Conservation (phyloP, 2,113 vertebrate genomes). For the Anguilla rostrata region DNA sequence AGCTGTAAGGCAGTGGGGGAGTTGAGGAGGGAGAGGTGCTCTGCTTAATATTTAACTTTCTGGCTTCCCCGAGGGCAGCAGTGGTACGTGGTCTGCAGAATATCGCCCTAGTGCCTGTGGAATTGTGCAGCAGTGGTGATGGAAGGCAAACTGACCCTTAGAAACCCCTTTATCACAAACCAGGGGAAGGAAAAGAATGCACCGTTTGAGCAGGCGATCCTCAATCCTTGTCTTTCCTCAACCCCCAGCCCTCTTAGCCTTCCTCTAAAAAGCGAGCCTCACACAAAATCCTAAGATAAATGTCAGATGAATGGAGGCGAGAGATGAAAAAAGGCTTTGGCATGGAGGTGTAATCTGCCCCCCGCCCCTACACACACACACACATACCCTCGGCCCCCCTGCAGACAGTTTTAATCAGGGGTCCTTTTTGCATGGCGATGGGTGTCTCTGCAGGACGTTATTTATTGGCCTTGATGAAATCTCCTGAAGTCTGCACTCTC, state of each 20-base stretch:
- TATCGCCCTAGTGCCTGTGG: not conserved
- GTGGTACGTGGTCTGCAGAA: not conserved
- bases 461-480: constrained; percentile 73
- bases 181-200: not conserved
- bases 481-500: constrained; percentile 67
- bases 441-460: constrained; percentile 68
- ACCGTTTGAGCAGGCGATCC: not conserved
- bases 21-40: not conserved
- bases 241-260: constrained; percentile 6
- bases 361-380: not conserved
- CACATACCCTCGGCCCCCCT: constrained; percentile 12
- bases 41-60: not conserved
- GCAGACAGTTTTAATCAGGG: constrained; percentile 59
- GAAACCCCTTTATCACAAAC: not conserved
- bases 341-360: constrained; percentile 61
- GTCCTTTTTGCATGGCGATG: constrained; percentile 42
- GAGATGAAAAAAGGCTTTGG: constrained; percentile 54
- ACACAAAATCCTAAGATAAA: constrained; percentile 66
- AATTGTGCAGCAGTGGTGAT: not conserved
- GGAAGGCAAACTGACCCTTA: not conserved
- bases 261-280: constrained; percentile 59
- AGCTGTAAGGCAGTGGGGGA: not conserved
- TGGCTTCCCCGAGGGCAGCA: not conserved
- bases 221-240: not conserved
- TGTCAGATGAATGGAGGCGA: constrained; percentile 67